Base-by-base conservation (phyloP, 2,797 vertebrate genomes). In the Sarcophilus harrisii region DNA sequence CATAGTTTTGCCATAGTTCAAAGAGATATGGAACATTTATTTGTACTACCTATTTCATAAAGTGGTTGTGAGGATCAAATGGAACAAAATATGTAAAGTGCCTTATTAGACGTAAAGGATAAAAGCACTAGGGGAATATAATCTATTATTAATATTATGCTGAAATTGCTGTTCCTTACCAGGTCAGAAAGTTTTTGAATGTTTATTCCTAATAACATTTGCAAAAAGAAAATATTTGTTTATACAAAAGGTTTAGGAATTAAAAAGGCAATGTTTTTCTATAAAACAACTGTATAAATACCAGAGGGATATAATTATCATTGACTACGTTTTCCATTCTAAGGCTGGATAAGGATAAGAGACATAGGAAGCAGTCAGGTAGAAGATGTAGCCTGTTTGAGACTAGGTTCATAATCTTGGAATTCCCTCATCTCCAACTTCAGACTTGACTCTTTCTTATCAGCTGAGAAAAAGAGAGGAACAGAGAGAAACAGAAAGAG, bases 351-450 rank as follows among this genome's bases (percentile, higher is more conserved):
- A 90, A 95, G 32, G 59, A 38, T 95, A 92, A 95, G 8, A 66
- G 60, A 93, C 62, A 54, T 10, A 54, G 24, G 13, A 54, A 90
- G 49, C 30, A 95, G 32, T 49, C 92, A 97, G 94, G 32, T 0
- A 1, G 93, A 96, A 97, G 97, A 94, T 93, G 27, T 93, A 93
- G 94, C 21, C 62, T 93, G 54, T 91, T 45, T 94, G 94, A 94
- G 95, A 94, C 55, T n/a, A 28, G 94, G 27, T 66, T 28, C 11
- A 8, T 94, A 90, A 81, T 10, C 91, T 60, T 92, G 93, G 58
- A 55, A 91, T 52, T 96, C 66, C 62, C 55, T 59, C n/a, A 94
- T n/a, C 52, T 95, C 54, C 59, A 58, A 30, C 27, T 95, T 95
- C 90, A 90, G 91, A n/a, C 92, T 95, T 93, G 66, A 94, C 62